These are phyloP conservation scores for Actinopyga echinites DNA, from an alignment of 53 echinoderm and acorn worm genomes.

Conservation along the genomic window DNA sequence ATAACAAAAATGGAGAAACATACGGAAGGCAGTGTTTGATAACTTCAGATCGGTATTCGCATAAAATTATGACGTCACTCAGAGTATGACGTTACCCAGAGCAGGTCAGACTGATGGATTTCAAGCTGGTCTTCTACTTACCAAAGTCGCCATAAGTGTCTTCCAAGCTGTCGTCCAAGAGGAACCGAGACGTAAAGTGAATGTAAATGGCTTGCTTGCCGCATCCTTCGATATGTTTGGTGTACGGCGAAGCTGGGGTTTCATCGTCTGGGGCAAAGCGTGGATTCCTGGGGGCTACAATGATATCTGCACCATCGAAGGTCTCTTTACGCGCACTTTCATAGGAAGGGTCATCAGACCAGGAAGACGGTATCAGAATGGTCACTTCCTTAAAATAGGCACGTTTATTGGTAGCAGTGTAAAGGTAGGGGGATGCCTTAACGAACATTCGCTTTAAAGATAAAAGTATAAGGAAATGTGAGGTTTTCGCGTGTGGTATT, in stretches of 20 bases:
- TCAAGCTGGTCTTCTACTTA: too few species aligned
- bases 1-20: too few species aligned
- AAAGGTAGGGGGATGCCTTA: slow-evolving; percentile 46
- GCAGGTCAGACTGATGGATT: too few species aligned
- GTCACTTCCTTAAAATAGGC: slow-evolving; percentile 54
- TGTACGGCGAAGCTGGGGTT: slow-evolving; percentile 27
- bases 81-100: too few species aligned
- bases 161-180: slow-evolving; percentile 14
- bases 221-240: slow-evolving; percentile 64
- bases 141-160: slow-evolving; percentile 43
- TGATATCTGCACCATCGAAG: slow-evolving; percentile 58
- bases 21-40: too few species aligned
- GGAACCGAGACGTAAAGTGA: slow-evolving; percentile 43
- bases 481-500: not conserved
- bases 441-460: slow-evolving; percentile 55
- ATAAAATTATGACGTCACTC: too few species aligned
- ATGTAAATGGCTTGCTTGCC: slow-evolving; percentile 50
- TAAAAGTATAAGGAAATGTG: not conserved
- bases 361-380: slow-evolving; percentile 50
- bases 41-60: too few species aligned
- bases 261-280: slow-evolving; percentile 44
- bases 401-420: slow-evolving; percentile 48
- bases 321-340: slow-evolving; percentile 42
- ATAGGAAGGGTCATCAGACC: slow-evolving; percentile 47
- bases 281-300: slow-evolving; percentile 63